Evolutionary conservation across 2,888 invertebrate species (phyloP).

Genomic region (Caenorhabditis sp.): DNA sequence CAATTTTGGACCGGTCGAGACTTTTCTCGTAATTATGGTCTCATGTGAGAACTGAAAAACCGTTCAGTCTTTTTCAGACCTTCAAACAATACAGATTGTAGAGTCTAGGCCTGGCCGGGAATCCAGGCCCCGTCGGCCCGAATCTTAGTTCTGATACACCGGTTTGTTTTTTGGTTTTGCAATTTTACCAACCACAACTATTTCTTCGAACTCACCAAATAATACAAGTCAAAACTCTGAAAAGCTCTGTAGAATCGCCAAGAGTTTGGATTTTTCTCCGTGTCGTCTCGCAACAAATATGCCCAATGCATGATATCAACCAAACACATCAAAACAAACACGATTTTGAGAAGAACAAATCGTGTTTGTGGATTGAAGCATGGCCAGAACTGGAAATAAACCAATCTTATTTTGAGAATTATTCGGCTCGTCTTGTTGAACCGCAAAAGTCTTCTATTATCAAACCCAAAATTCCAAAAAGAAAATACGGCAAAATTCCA

Average conservation of each 20-base stretch:
- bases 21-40: too few species aligned
- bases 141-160: too few species aligned
- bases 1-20: too few species aligned
- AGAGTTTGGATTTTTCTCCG: conserved; percentile 47
- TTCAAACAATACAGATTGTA: too few species aligned
- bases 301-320: conserved; percentile 61
- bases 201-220: conserved; percentile 33
- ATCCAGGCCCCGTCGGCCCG: too few species aligned
- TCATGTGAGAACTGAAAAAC: too few species aligned
- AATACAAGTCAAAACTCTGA: conserved; percentile 51
- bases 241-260: conserved; percentile 57
- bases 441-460: too few species aligned
- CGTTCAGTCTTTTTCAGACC: too few species aligned
- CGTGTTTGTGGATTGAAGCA: conserved; percentile 40
- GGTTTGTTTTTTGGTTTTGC: too few species aligned
- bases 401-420: neutral
- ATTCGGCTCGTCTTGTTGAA: neutral
- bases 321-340: conserved; percentile 53
- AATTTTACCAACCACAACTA: too few species aligned
- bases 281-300: conserved; percentile 55
- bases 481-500: neutral
- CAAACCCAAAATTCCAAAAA: too few species aligned
- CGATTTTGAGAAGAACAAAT: conserved; percentile 36
- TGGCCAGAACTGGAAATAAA: conserved; percentile 33
- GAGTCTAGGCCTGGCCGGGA: too few species aligned